A percentile compares a stretch with the other conserved stretches of the same genome.
These are phyloP conservation scores for Monarcha castaneiventris DNA, from an alignment of 2,113 vertebrate genomes.

Conservation along the genomic window DNA sequence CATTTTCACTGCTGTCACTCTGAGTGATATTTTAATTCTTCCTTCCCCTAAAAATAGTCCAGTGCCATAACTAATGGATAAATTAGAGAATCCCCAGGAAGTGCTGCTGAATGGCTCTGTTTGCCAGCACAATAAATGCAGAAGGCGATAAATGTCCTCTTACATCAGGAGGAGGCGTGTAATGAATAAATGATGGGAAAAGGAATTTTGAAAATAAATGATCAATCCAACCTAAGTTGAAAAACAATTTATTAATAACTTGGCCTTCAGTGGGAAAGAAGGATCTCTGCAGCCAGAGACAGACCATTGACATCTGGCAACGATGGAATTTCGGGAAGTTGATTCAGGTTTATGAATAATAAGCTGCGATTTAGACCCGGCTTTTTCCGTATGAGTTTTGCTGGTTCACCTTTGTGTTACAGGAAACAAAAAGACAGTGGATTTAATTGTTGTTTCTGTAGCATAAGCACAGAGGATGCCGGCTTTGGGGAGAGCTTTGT, in stretches of 20 bases:
- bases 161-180: slow-evolving; percentile 71
- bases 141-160: slow-evolving; percentile 76
- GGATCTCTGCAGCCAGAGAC: not conserved
- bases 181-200: slow-evolving; percentile 81
- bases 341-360: not conserved
- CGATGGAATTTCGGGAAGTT: slow-evolving; percentile 1
- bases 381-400: not conserved
- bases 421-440: not conserved
- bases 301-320: not conserved
- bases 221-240: slow-evolving; percentile 63
- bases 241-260: slow-evolving; percentile 76
- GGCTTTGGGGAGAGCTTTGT: not conserved
- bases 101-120: slow-evolving; percentile 62
- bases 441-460: not conserved
- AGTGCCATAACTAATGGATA: slow-evolving; percentile 64
- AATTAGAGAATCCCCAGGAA: slow-evolving; percentile 75
- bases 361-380: not conserved
- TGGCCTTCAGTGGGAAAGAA: slow-evolving; percentile 31
- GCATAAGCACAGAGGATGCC: not conserved
- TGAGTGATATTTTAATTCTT: slow-evolving; percentile 81
- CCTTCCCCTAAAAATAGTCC: slow-evolving; percentile 69
- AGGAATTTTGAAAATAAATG: slow-evolving; percentile 73
- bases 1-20: slow-evolving; percentile 71
- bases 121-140: slow-evolving; percentile 70
- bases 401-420: not conserved